Conservation (phyloP, 1,140 invertebrate genomes). For the Nebria ingens region DNA sequence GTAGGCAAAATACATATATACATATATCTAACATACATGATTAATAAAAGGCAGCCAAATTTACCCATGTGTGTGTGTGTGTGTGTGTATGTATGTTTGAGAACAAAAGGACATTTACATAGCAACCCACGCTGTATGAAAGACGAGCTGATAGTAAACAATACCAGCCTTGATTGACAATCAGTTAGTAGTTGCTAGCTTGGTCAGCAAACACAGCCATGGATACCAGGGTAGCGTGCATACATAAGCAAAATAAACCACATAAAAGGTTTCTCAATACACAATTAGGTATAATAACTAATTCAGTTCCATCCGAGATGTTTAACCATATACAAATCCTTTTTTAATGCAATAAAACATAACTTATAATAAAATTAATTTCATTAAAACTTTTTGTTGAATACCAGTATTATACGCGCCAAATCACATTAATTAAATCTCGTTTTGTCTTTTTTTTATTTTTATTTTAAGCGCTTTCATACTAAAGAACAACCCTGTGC, state of each 20-base stretch:
- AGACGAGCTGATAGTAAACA: not conserved
- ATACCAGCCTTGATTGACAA: conserved; percentile 1
- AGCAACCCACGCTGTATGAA: not conserved
- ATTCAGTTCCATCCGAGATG: not conserved
- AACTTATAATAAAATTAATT: no score
- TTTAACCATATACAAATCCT: not conserved
- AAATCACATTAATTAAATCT: no score
- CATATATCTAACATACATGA: not conserved
- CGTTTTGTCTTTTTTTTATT: no score
- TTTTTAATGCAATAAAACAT: not conserved
- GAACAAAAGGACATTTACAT: not conserved
- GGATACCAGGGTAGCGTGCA: not conserved
- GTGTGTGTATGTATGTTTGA: not conserved
- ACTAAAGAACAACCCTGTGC: no score
- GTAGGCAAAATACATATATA: not conserved
- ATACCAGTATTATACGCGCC: no score
- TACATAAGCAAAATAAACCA: not conserved
- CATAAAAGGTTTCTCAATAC: not conserved
- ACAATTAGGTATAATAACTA: not conserved
- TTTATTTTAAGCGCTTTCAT: no score
- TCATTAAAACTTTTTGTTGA: no score
- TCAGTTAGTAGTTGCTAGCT: not conserved
- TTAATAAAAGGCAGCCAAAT: not conserved
- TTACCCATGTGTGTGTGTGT: not conserved
- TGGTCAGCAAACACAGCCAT: not conserved